A percentile compares a stretch with the other conserved stretches of the same genome.
These are phyloP conservation scores for Loxodonta africana DNA, from an alignment of 2,113 vertebrate genomes.

Conservation along the genomic window DNA sequence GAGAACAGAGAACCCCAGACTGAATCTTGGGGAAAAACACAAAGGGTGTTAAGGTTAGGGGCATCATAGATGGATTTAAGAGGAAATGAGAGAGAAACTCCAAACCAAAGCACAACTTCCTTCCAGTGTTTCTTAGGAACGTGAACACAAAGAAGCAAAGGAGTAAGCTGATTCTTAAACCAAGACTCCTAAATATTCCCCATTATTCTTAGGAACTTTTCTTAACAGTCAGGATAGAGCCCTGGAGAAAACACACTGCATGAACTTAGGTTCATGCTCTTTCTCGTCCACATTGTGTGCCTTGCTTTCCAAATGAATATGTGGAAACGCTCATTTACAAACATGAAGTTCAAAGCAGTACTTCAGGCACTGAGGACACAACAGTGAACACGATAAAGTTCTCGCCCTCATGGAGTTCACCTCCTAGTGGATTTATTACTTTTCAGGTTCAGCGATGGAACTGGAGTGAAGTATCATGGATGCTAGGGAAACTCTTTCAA, in stretches of 20 bases:
- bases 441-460: not conserved
- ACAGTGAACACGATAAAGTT: not conserved
- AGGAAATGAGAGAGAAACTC: not conserved
- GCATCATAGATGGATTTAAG: not conserved
- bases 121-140: not conserved
- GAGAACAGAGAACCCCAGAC: not conserved
- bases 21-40: not conserved
- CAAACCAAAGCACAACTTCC: not conserved
- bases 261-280: not conserved
- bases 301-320: not conserved
- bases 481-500: not conserved
- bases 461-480: accelerated
- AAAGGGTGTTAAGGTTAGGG: not conserved
- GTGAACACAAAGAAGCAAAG: not conserved
- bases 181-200: not conserved
- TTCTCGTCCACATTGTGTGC: not conserved
- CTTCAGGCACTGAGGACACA: not conserved
- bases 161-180: not conserved
- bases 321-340: not conserved
- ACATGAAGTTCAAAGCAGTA: not conserved
- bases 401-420: not conserved
- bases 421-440: too few species aligned
- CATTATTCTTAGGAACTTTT: not conserved
- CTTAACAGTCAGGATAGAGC: not conserved
- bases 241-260: not conserved